Evolutionary conservation across 2,888 invertebrate genomes (phyloP).

Genomic region (Drosophila differens): DNA sequence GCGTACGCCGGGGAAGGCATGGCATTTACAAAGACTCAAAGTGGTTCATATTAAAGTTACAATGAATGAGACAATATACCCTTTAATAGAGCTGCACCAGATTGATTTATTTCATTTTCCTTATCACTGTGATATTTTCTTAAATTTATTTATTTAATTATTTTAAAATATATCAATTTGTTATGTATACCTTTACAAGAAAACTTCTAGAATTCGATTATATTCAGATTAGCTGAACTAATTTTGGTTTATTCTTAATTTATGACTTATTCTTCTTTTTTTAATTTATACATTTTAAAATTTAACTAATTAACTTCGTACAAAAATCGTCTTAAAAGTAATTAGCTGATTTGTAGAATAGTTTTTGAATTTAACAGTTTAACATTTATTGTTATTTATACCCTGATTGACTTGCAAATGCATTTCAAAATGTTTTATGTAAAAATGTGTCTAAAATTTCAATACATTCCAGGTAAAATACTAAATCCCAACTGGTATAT

Average conservation of each 20-base stretch:
- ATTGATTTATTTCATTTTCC: not conserved
- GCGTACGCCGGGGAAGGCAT: no score
- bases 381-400: not conserved
- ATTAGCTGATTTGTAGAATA: not conserved
- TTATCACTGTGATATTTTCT: not conserved
- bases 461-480: slow-evolving; percentile 91
- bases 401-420: not conserved
- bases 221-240: not conserved
- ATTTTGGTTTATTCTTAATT: not conserved
- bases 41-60: not conserved
- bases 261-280: not conserved
- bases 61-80: not conserved
- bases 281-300: not conserved
- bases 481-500: slow-evolving; percentile 98
- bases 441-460: not conserved
- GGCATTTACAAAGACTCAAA: not conserved
- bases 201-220: not conserved
- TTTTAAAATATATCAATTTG: not conserved
- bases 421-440: not conserved
- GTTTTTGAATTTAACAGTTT: not conserved
- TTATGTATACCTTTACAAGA: no score
- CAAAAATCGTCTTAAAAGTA: not conserved
- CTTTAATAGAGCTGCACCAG: not conserved
- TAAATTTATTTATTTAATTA: not conserved
- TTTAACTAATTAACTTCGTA: not conserved